Conservation (phyloP, 2,888 invertebrate species). For the Entomobrya proxima region DNA sequence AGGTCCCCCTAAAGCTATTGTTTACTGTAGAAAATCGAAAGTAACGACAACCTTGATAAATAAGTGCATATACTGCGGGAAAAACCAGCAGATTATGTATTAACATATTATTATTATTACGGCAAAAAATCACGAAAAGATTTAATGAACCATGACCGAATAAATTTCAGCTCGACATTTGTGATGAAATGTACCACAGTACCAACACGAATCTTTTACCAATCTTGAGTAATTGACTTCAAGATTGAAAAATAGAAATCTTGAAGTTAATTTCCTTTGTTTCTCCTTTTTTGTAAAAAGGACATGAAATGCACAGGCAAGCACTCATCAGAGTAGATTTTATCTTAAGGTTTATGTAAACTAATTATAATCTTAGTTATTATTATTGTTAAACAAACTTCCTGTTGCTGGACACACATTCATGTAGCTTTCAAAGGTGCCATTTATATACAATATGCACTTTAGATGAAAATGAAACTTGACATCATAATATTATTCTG, state of each 20-base stretch:
- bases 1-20: background rate
- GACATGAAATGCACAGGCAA: too few species aligned
- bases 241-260: too few species aligned
- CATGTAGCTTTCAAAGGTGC: background rate
- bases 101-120: too few species aligned
- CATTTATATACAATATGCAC: too few species aligned
- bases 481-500: too few species aligned
- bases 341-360: background rate
- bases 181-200: background rate
- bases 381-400: background rate
- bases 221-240: too few species aligned
- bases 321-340: background rate
- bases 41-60: slow-evolving; percentile 8
- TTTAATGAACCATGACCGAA: slow-evolving; percentile 29
- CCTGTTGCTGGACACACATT: background rate
- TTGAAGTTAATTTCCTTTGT: too few species aligned
- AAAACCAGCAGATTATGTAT: background rate
- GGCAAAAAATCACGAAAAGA: background rate
- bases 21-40: background rate
- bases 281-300: too few species aligned
- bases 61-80: background rate
- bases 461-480: background rate
- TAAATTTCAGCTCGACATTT: background rate
- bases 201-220: too few species aligned
- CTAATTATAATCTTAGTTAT: background rate